Evolutionary conservation across 2,888 invertebrate genomes (phyloP).

Genomic region (Agonopterix heracliana): DNA sequence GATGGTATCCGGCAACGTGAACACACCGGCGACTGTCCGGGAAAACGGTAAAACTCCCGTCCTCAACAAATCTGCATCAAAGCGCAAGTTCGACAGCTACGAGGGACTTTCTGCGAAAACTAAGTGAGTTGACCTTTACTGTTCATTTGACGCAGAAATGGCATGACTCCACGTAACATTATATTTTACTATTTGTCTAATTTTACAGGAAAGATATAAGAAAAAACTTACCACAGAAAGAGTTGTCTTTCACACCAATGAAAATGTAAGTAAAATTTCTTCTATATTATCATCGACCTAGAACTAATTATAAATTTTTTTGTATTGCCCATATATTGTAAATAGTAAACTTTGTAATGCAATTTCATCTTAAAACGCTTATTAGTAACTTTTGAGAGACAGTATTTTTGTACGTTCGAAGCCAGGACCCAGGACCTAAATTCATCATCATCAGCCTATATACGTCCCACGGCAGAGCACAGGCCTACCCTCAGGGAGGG

Average conservation of each 20-base stretch:
- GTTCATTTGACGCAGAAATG: background rate
- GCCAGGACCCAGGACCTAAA: no score
- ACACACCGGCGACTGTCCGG: conserved; percentile 66
- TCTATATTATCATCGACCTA: no score
- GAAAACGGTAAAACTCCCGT: conserved; percentile 74
- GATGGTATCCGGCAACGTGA: conserved; percentile 81
- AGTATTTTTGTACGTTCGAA: no score
- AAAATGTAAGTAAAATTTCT: conserved; percentile 77
- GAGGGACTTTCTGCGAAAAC: conserved; percentile 80
- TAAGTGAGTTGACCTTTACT: conserved; percentile 64
- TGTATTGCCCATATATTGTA: no score
- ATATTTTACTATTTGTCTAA: conserved; percentile 7
- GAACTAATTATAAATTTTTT: no score
- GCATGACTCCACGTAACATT: background rate
- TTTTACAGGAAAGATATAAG: conserved; percentile 79
- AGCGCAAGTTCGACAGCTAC: conserved; percentile 78
- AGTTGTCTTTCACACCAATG: conserved; percentile 75
- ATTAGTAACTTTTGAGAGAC: no score
- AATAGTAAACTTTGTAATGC: no score
- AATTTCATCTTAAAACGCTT: no score
- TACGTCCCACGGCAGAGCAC: no score
- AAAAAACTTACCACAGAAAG: conserved; percentile 77
- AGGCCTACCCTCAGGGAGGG: no score
- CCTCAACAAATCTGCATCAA: conserved; percentile 78
- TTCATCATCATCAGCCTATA: no score